Percentiles rank a stretch among this genome's conserved stretches.
Conservation (phyloP, 2,113 vertebrate genomes). For the Salminus brasiliensis region DNA sequence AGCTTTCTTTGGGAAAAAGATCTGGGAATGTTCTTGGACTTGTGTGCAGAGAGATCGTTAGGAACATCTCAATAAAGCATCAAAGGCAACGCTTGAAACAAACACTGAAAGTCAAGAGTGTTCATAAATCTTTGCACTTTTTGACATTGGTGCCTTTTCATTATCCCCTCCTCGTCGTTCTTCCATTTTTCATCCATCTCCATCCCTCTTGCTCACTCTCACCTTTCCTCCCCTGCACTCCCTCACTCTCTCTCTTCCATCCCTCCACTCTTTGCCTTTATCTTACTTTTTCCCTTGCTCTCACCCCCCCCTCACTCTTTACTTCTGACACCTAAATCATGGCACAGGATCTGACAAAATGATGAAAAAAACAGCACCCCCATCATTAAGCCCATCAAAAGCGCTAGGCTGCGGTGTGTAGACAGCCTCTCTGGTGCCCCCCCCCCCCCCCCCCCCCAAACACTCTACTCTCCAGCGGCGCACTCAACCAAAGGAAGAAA, state of each 20-base stretch:
- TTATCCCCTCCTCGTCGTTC: neutral
- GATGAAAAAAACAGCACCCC: conserved; percentile 47
- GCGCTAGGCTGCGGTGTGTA: conserved; percentile 41
- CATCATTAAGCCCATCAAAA: conserved; percentile 52
- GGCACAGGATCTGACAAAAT: conserved; percentile 45
- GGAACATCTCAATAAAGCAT: conserved; percentile 11
- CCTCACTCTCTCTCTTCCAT: neutral
- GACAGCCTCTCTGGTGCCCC: conserved; percentile 38
- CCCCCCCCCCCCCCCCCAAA: conserved; percentile 49
- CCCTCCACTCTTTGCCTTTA: conserved; percentile 33
- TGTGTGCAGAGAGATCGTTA: neutral
- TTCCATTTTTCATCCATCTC: conserved; percentile 5
- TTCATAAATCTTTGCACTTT: neutral
- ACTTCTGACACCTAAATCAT: conserved; percentile 51
- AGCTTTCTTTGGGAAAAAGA: neutral
- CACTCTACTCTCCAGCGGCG: conserved; percentile 59
- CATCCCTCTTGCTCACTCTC: neutral
- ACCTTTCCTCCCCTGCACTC: neutral
- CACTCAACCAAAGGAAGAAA: conserved; percentile 63
- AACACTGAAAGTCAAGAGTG: neutral
- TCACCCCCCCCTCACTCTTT: neutral
- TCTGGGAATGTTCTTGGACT: conserved; percentile 4
- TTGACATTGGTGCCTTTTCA: neutral
- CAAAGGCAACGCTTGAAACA: conserved; percentile 9
- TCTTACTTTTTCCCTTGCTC: conserved; percentile 23